Conservation (phyloP, 2,888 invertebrate genomes). For the Sesamia inferens region DNA sequence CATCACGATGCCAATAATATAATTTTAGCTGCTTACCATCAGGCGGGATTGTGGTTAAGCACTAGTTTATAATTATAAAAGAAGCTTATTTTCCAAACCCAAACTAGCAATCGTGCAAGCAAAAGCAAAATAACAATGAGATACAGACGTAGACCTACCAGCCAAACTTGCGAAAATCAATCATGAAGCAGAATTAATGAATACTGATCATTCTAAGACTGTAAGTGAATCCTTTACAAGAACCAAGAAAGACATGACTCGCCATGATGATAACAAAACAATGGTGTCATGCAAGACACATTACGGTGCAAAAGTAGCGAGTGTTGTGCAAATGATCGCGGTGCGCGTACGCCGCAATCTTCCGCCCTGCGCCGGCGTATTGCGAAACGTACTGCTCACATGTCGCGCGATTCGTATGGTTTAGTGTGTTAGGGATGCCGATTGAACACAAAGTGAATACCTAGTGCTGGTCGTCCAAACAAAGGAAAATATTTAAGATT, state of each 20-base stretch:
- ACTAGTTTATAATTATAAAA: no score
- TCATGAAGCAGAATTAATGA: not conserved
- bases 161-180: not conserved
- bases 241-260: constrained; percentile 24
- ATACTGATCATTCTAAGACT: not conserved
- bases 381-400: constrained; percentile 50
- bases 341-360: constrained; percentile 60
- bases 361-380: constrained; percentile 55
- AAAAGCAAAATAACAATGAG: not conserved
- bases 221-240: not conserved
- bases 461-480: no score
- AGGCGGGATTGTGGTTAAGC: no score
- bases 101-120: not conserved
- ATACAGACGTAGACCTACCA: not conserved
- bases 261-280: constrained; percentile 31
- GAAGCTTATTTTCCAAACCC: not conserved
- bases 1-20: not conserved
- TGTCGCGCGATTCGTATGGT: constrained; percentile 51
- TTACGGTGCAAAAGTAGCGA: constrained; percentile 48
- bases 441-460: not conserved
- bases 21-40: not conserved
- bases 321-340: constrained; percentile 61
- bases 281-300: constrained; percentile 54
- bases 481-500: not conserved
- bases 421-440: constrained; percentile 51